Percentiles rank a stretch among this genome's conserved stretches.
These are phyloP conservation scores for Lacerta bilineata DNA, from an alignment of 2,797 vertebrate species.

Conservation along the genomic window DNA sequence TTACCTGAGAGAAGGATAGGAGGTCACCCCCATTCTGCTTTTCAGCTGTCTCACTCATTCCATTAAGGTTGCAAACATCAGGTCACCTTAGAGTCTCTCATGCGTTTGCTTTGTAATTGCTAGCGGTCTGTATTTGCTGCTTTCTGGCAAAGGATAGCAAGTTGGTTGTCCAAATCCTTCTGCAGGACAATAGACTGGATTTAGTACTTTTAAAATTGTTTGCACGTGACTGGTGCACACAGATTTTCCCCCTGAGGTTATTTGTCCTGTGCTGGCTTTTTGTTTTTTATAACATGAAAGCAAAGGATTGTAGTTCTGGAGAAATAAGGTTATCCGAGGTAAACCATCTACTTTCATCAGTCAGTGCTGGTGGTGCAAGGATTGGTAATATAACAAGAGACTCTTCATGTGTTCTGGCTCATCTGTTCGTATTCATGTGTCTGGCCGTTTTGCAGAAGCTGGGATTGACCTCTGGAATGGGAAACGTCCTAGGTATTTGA, in stretches of 20 bases:
- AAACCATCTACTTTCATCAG: slow-evolving; percentile 20
- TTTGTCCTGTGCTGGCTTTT: neutral
- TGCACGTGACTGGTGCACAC: slow-evolving; percentile 12
- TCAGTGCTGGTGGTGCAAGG: slow-evolving; percentile 15
- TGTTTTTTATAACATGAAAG: slow-evolving; percentile 15
- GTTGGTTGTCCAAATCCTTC: slow-evolving; percentile 67
- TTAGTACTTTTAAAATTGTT: slow-evolving; percentile 59
- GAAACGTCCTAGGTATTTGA: neutral
- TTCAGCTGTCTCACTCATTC: slow-evolving; percentile 35
- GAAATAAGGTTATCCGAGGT: neutral
- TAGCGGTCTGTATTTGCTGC: slow-evolving; percentile 48
- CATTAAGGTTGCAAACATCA: slow-evolving; percentile 55
- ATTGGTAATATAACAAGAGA: neutral
- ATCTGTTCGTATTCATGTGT: too few species aligned
- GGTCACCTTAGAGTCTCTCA: slow-evolving; percentile 42
- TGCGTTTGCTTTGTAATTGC: slow-evolving; percentile 49
- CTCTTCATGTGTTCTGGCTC: slow-evolving; percentile 28
- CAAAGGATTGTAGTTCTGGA: neutral
- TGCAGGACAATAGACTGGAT: slow-evolving; percentile 65
- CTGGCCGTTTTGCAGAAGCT: neutral
- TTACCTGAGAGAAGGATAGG: too few species aligned
- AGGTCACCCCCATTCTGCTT: slow-evolving; percentile 48
- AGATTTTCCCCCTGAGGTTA: neutral
- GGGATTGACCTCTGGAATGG: neutral
- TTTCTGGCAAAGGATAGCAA: slow-evolving; percentile 62